Evolutionary conservation across 64 coral and sea anemone species (phyloP), one percentile per base, ranked within the genome.

Genomic region (Trachythela sp.): DNA sequence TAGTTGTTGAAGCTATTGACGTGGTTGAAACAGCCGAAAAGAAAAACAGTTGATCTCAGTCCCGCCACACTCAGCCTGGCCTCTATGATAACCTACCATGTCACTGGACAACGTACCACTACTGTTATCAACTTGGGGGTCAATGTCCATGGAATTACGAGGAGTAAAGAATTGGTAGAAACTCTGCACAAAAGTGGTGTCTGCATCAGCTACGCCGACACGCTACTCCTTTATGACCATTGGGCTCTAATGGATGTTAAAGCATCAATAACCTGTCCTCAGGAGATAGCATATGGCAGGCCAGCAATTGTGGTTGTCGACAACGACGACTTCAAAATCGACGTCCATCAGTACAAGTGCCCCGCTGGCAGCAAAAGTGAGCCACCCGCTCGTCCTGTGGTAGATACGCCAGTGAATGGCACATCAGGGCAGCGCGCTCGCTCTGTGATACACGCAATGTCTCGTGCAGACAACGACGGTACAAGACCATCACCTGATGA

Each of bases 31-130:
- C 48, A 56, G 45, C 85, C 85, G 36, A 87, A 49, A 87, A 49
- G 85, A 56, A 87, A 87, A 56, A 58, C 85, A 33, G 31, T 56
- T 20, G 85, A 87, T 56, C 48, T 87, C 54, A 87, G 85, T 58
- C 85, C 85, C 85, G 54, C 85, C 45, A 87, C 43, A 33, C 54
- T 87, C 24, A 87, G 85, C 45, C 54, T 87, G 45, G 85, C 85
- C 18, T 87, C 85, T 36, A 59, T 59, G 85, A 87, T 77, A 77
- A 77, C 71, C 71, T 32, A 77, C 71, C 36, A 77, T 77, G 71
- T 77, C 5, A 77, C 0, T 13, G 71, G 71, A 77, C 71, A 35
- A 10, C 71, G 71, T 77, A 77, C 71, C 71, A 77, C 27, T 13
- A 77, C 71, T 77, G 71, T 35, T 77, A 39, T 77, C 31, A 32